These are phyloP conservation scores for Galerucella pusilla DNA, from an alignment of 2,888 invertebrate species.

Conservation along the genomic window DNA sequence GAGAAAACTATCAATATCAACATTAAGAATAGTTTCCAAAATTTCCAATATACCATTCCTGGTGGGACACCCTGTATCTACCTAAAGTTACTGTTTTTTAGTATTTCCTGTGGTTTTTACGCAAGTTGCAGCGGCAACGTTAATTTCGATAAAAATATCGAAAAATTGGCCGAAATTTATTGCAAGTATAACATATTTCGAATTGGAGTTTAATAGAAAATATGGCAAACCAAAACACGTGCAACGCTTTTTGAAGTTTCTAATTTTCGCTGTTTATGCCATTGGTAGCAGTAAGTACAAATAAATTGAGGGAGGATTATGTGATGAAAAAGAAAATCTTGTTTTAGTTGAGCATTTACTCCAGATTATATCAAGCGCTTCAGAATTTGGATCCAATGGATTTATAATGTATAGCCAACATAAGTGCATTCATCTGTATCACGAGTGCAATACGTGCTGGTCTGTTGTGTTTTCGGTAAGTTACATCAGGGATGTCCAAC, in stretches of 20 bases:
- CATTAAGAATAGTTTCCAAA: too few species aligned
- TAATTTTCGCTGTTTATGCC: not conserved
- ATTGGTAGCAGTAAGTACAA: conserved; percentile 6
- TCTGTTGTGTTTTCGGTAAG: not conserved
- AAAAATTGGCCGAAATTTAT: conserved; percentile 13
- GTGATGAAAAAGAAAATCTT: too few species aligned
- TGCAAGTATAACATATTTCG: not conserved
- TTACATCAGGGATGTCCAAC: not conserved
- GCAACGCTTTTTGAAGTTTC: not conserved
- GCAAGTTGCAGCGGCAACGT: not conserved
- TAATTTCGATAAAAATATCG: conserved; percentile 7
- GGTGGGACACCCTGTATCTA: too few species aligned
- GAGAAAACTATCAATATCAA: too few species aligned
- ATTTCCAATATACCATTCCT: too few species aligned
- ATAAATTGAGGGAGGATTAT: too few species aligned
- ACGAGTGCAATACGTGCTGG: not conserved
- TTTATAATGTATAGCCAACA: not conserved
- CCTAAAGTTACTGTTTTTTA: not conserved
- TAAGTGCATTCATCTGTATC: not conserved
- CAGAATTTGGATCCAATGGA: not conserved
- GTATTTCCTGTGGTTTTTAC: not conserved
- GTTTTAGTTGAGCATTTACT: conserved; percentile 14
- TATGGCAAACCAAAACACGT: conserved; percentile 13
- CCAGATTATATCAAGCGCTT: not conserved
- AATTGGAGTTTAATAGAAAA: conserved; percentile 8